Conservation (phyloP, 2,888 invertebrate species). For the Amiota communis region DNA sequence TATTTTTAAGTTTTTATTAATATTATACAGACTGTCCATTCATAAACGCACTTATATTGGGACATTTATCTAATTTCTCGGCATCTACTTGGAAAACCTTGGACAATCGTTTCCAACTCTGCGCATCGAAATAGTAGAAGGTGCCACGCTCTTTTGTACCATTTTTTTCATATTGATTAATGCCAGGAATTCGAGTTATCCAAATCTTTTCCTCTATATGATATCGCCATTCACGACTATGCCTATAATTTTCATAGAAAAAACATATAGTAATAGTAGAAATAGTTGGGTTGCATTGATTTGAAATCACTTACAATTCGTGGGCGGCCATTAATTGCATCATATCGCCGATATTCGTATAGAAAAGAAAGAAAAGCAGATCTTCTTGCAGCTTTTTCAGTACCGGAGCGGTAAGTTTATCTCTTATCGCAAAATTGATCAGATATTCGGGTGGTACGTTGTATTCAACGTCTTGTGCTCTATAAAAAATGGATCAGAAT, state of each 20-base stretch:
- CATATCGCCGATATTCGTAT: conserved; percentile 98
- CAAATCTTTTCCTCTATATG: conserved; percentile 99
- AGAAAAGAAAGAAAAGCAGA: conserved; percentile 98
- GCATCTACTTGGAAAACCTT: conserved; percentile 99
- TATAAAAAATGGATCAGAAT: conserved; percentile 64
- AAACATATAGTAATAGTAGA: not conserved
- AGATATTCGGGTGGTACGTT: conserved; percentile 99
- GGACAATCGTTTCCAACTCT: conserved; percentile 98
- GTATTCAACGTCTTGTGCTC: conserved; percentile 99
- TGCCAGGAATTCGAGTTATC: conserved; percentile 97
- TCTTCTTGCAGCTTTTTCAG: conserved; percentile 98
- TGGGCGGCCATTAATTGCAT: conserved; percentile 97
- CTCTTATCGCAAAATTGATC: conserved; percentile 96
- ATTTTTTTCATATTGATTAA: conserved; percentile 94
- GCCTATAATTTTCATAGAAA: conserved; percentile 77
- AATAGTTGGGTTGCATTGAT: not conserved
- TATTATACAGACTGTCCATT: conserved; percentile 75
- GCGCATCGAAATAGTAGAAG: conserved; percentile 99
- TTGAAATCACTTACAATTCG: conserved; percentile 85
- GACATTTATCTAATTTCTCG: conserved; percentile 92
- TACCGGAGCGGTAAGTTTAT: conserved; percentile 95
- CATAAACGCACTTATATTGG: conserved; percentile 74
- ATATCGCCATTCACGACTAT: conserved; percentile 99
- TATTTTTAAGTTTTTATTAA: conserved; percentile 73
- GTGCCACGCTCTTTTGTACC: conserved; percentile 98